These are phyloP conservation scores for Microtus richardsoni DNA, from an alignment of 2,113 vertebrate species.

Conservation along the genomic window DNA sequence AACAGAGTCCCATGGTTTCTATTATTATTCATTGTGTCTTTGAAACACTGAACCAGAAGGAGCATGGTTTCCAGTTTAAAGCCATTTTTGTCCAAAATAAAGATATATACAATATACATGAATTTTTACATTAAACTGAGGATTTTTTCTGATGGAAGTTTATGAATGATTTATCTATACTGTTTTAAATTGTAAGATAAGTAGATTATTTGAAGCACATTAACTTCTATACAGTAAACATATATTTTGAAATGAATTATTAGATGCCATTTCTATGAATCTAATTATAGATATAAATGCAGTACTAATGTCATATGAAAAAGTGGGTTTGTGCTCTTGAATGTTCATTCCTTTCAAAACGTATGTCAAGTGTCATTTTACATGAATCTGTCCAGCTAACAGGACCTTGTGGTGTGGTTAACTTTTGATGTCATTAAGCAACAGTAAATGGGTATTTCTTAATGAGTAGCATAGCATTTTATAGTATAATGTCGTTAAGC, in stretches of 20 bases:
- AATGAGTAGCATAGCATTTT: constrained; percentile 49
- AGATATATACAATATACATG: not conserved
- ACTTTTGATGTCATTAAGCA: not conserved
- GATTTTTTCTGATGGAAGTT: not conserved
- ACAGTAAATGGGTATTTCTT: not conserved
- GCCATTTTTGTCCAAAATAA: not conserved
- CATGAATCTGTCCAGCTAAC: not conserved
- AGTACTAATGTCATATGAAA: not conserved
- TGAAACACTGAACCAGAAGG: not conserved
- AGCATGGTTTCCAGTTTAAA: not conserved
- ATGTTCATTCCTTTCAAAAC: not conserved
- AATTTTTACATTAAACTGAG: not conserved
- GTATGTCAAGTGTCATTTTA: not conserved
- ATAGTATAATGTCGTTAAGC: constrained; percentile 41
- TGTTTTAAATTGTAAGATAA: not conserved
- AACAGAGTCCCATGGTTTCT: not conserved
- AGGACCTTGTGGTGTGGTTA: not conserved
- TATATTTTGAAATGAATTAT: constrained; percentile 19
- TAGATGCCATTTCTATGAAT: not conserved
- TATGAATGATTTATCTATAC: not conserved
- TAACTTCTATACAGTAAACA: not conserved
- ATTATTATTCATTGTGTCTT: not conserved
- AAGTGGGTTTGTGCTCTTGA: not conserved
- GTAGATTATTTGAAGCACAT: constrained; percentile 28
- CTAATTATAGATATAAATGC: not conserved